Conservation (phyloP, 2,113 vertebrate species). For the Neofelis nebulosa region DNA sequence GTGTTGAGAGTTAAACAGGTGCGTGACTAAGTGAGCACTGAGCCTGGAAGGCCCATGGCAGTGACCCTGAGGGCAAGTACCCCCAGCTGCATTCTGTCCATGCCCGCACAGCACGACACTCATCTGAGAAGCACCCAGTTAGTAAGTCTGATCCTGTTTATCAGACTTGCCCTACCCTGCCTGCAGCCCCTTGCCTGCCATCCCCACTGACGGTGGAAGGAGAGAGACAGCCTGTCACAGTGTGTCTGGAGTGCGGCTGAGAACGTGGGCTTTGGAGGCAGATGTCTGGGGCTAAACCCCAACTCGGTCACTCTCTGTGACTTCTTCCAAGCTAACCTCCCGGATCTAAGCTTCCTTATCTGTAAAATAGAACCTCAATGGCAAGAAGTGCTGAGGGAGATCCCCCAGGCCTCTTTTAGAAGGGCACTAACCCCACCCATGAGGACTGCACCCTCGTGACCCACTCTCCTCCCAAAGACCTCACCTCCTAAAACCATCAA, state of each 20-base stretch:
- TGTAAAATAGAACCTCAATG: conserved; percentile 13
- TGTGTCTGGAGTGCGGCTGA: neutral
- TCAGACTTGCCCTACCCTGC: neutral
- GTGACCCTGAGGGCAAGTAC: too few species aligned
- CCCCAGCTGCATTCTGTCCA: neutral
- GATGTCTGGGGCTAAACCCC: neutral
- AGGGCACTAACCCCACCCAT: neutral
- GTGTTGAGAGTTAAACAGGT: neutral
- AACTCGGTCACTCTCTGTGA: neutral
- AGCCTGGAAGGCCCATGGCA: neutral
- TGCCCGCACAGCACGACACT: neutral
- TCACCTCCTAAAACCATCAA: neutral
- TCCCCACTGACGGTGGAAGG: neutral
- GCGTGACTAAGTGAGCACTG: neutral
- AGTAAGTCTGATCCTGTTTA: neutral
- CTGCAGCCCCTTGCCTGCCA: neutral
- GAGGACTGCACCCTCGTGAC: neutral
- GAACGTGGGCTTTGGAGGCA: neutral
- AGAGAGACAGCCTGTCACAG: neutral
- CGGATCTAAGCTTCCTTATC: conserved; percentile 21
- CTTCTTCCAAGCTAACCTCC: conserved; percentile 23
- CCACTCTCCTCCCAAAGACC: neutral
- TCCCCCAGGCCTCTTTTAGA: neutral
- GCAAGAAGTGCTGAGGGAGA: neutral
- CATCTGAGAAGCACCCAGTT: neutral